phyloP scores from a whole-genome alignment of 1,140 invertebrate genomes.

The Cydia splendana region DNA sequence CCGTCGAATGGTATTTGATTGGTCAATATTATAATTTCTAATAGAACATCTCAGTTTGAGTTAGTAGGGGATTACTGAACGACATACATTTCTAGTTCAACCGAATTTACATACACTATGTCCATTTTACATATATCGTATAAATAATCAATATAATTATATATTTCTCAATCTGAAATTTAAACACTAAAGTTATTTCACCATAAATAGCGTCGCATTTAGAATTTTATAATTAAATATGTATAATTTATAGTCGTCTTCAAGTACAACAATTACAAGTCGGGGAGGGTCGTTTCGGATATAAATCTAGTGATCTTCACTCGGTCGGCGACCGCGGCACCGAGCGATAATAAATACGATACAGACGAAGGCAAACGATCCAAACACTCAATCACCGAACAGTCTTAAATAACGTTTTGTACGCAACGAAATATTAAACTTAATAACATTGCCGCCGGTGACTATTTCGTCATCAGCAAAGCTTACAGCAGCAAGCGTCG shows the following conservation, averaged over 20 bases:
- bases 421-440: constrained; percentile 75
- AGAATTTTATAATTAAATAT: constrained; percentile 57
- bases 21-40: constrained; percentile 60
- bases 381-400: constrained; percentile 73
- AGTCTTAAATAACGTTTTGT: constrained; percentile 77
- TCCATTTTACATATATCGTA: constrained; percentile 56
- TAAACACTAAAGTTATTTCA: constrained; percentile 69
- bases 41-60: constrained; percentile 55
- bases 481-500: constrained; percentile 76
- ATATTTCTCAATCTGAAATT: constrained; percentile 70
- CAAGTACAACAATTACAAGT: constrained; percentile 67
- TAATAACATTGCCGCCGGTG: constrained; percentile 55
- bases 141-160: constrained; percentile 70
- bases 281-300: constrained; percentile 59
- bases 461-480: constrained; percentile 74
- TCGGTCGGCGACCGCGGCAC: constrained; percentile 38
- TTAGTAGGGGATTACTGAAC: constrained; percentile 54
- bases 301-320: constrained; percentile 51
- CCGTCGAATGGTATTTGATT: constrained; percentile 59
- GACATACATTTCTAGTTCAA: constrained; percentile 70
- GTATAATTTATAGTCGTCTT: constrained; percentile 53
- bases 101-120: constrained; percentile 67
- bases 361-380: constrained; percentile 60
- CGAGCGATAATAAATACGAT: constrained; percentile 62
- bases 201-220: constrained; percentile 76